Evolutionary conservation across 2,888 invertebrate species (phyloP).

Genomic region (Syrista parreyssii): DNA sequence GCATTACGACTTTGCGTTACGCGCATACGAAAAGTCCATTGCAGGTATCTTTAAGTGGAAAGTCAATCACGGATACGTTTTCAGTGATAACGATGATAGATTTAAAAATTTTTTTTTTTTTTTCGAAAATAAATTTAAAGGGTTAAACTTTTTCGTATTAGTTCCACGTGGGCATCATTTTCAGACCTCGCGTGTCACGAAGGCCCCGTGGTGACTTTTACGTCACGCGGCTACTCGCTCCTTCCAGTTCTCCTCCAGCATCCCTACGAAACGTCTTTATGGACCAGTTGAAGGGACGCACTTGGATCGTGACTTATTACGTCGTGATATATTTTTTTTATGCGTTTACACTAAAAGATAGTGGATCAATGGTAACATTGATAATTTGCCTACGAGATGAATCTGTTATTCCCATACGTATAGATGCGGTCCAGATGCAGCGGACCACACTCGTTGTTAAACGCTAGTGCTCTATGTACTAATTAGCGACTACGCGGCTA

Average conservation of each 20-base stretch:
- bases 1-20: neutral
- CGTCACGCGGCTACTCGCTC: too few relatives aligned
- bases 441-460: neutral
- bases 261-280: too few relatives aligned
- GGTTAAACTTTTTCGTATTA: neutral
- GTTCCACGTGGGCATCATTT: too few relatives aligned
- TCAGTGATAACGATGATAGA: neutral
- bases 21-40: neutral
- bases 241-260: too few relatives aligned
- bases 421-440: neutral
- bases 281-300: too few relatives aligned
- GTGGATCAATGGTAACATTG: fast-evolving
- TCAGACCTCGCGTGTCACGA: too few relatives aligned
- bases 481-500: neutral
- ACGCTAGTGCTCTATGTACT: neutral
- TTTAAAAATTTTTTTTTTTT: neutral
- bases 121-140: neutral
- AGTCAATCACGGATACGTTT: too few relatives aligned
- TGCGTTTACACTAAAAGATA: neutral
- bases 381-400: neutral
- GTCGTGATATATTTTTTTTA: neutral
- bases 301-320: too few relatives aligned
- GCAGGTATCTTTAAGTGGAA: too few relatives aligned
- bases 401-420: neutral
- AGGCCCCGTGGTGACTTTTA: too few relatives aligned